Evolutionary conservation across 2,797 vertebrate species (phyloP), one percentile per base, ranked within the genome.

Genomic region (Dendrocincla fuliginosa): DNA sequence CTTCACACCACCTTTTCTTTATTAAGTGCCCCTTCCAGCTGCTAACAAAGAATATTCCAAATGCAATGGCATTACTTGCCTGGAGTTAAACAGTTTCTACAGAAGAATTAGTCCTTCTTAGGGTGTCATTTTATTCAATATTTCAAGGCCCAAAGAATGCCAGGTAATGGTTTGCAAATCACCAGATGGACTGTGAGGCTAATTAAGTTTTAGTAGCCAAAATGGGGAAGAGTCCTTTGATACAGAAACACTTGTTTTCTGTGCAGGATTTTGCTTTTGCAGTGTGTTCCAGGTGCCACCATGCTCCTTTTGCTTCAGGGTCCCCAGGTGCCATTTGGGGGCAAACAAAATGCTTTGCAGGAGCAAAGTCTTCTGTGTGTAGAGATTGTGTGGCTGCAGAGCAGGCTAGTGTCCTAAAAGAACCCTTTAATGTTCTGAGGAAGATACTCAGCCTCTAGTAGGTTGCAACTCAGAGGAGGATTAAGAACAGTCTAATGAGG

Each of bases 191-290:
- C 92, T 84, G 11, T 11, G 61, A 83, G 70, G 44, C 93, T 97
- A 92, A 96, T 96, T 91, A 93, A 41, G 49, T 80, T 88, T 84
- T 81, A 92, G 64, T 42, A 86, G 79, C 50, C 90, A 84, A 84
- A 35, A 70, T 32, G 16, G 46, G 53, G 30, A 93, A 91, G 41
- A 23, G 8, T 49, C 33, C 88, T 93, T 78, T 78, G 33, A 57
- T 57, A 44, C 1, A 3, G 83, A 81, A 76, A 59, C 14, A 9
- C 17, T 14, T 27, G 1, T 68, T 75, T 67, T 18, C 12, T 33
- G 6, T 44, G 25, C 35, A 37, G 14, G 52, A 5, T 50, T 60
- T 60, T 28, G 8, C 7, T 1, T 32, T 28, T 27, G 47, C 2
- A 3, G n/a, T 25, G 13, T 42, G 78, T 79, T 89, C n/a, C 53